These are phyloP conservation scores for Karalla daura DNA, from an alignment of 2,797 vertebrate species.

Conservation along the genomic window DNA sequence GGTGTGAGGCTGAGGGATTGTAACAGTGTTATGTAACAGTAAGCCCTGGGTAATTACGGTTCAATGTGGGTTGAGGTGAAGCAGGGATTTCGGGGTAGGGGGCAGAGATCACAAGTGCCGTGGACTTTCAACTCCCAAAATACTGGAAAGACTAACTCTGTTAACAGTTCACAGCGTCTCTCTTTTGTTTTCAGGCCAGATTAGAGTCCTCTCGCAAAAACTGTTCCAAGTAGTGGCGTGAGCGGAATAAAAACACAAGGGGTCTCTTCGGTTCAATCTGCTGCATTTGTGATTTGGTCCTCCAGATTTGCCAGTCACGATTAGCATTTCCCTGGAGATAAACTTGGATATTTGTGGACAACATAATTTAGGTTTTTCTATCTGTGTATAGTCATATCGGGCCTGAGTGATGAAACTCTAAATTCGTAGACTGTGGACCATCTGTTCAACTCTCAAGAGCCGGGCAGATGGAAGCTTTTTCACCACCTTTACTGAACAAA, in stretches of 20 bases:
- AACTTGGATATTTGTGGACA: too few species aligned
- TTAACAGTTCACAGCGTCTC: background rate
- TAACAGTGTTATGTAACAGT: slow-evolving; percentile 54
- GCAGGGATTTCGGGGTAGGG: slow-evolving; percentile 32
- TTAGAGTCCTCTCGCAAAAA: background rate
- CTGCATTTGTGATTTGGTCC: too few species aligned
- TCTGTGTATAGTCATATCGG: too few species aligned
- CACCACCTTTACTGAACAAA: too few species aligned
- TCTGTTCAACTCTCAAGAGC: too few species aligned
- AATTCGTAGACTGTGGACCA: too few species aligned
- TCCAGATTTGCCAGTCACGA: too few species aligned
- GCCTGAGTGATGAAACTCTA: too few species aligned
- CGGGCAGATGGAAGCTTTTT: too few species aligned
- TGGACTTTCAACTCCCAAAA: slow-evolving; percentile 11
- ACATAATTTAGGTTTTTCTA: too few species aligned
- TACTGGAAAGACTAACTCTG: slow-evolving; percentile 4
- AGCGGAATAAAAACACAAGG: background rate
- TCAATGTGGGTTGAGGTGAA: slow-evolving; percentile 39
- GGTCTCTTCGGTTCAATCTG: background rate
- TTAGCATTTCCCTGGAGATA: too few species aligned
- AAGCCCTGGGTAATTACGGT: slow-evolving; percentile 59
- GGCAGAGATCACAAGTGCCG: slow-evolving; percentile 31
- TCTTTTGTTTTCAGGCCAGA: background rate
- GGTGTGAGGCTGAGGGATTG: slow-evolving; percentile 40
- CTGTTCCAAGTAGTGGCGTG: background rate